Base-by-base conservation (phyloP, 2,797 vertebrate species). In the Dermochelys coriacea region DNA sequence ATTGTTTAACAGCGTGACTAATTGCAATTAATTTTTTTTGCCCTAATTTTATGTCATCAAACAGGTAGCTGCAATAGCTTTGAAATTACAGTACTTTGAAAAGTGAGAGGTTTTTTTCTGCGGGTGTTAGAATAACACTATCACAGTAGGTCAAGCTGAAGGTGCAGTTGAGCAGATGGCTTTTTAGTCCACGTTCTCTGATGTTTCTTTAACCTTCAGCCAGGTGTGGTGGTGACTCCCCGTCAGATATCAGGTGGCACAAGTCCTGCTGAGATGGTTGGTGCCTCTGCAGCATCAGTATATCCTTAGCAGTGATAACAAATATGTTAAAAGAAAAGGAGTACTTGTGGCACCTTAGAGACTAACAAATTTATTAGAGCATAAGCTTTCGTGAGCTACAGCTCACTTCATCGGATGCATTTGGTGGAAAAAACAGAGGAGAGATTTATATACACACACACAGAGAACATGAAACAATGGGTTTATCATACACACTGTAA, bases 111-210 rank as follows among this genome's bases (percentile, higher is more conserved):
- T 81, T 95, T 94, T 37, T 92, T 79, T 61, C 85, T 0, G 1
- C 45, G 34, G 88, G 86, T 0, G 1, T 84, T 5, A 3, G 82
- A 54, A 84, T 0, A 0, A 74, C 83, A 29, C 52, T 0, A 0
- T 45, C 0, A 0, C 1, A 3, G 23, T 12, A 18, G n/a, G 18
- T 54, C 91, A 82, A 15, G 61, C 25, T 0, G 0, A 47, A 85
- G 79, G 83, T 52, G 54, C 71, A 61, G 34, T 59, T 61, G 64
- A 95, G 89, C 85, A 89, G 77, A 82, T 91, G 91, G 45, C 31
- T 96, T 89, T 64, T 81, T 86, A 0, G 50, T 85, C 41, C 79
- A n/a, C 23, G 8, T 50, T 91, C 61, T 85, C 52, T 91, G 85
- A 51, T 80, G 50, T 54, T 85, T 45, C 74, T 49, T 5, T 90